A percentile compares a stretch with the other conserved stretches of the same genome.
Conservation (phyloP, 2,797 vertebrate species). For the Oreochromis grahami region DNA sequence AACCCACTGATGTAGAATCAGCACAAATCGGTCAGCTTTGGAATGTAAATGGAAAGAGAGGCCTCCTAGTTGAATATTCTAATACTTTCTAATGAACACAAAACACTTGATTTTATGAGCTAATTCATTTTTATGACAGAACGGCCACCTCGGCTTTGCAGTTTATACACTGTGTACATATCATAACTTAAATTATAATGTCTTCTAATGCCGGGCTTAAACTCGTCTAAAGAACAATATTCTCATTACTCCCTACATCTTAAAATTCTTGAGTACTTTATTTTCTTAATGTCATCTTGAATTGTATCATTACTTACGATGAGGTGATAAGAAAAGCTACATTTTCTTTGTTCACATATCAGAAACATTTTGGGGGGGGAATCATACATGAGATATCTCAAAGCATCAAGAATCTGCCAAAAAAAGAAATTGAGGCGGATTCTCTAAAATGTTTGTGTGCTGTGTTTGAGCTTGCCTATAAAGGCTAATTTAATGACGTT, state of each 20-base stretch:
- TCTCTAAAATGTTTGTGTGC: neutral
- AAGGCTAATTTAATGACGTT: neutral
- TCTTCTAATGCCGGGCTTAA: neutral
- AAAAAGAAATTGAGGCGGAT: neutral
- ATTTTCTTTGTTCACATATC: neutral
- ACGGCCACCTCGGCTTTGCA: neutral
- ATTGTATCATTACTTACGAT: neutral
- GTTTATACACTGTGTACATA: neutral
- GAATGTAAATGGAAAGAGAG: neutral
- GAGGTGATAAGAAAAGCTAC: neutral
- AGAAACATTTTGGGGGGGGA: fast-evolving
- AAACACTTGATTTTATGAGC: neutral
- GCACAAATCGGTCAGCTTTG: neutral
- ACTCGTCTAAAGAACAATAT: fast-evolving
- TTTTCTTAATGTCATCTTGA: neutral
- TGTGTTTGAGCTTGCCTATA: neutral
- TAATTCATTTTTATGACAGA: neutral
- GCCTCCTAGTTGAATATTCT: neutral
- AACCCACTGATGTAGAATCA: neutral
- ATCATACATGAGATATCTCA: neutral
- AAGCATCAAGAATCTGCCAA: neutral
- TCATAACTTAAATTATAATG: neutral
- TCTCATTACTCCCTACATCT: fast-evolving
- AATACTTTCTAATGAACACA: neutral
- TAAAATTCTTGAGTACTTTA: neutral